These are phyloP conservation scores for Drosophila paracracens DNA, from an alignment of 2,888 invertebrate genomes.

Conservation along the genomic window DNA sequence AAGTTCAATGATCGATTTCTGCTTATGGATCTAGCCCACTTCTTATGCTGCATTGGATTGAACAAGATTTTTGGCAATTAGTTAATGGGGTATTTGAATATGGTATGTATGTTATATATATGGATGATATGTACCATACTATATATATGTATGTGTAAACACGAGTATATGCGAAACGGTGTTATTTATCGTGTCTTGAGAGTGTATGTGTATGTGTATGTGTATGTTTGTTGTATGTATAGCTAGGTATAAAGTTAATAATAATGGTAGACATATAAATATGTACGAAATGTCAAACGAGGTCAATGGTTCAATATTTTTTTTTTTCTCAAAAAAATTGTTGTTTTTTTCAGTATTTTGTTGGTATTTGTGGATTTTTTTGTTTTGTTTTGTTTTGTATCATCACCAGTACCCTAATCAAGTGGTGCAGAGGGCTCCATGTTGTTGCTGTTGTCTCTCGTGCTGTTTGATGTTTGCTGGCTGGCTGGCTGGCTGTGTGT, in stretches of 20 bases:
- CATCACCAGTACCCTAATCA: conserved; percentile 85
- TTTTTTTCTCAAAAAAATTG: conserved; percentile 15
- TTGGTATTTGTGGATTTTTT: conserved; percentile 38
- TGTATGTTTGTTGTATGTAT: conserved; percentile 17
- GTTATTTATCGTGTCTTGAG: conserved; percentile 10
- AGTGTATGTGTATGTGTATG: conserved; percentile 1
- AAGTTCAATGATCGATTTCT: neutral
- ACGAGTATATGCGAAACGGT: conserved; percentile 8
- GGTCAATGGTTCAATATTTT: conserved; percentile 50
- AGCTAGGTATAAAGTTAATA: conserved; percentile 36
- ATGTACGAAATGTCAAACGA: conserved; percentile 58
- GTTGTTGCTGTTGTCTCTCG: conserved; percentile 37
- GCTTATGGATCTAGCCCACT: neutral
- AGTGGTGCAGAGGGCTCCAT: conserved; percentile 63
- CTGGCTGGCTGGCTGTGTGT: conserved; percentile 1
- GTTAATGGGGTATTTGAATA: neutral
- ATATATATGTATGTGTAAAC: neutral
- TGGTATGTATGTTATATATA: conserved; percentile 1
- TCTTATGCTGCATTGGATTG: conserved; percentile 1
- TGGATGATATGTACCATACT: conserved; percentile 10
- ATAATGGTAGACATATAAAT: conserved; percentile 48
- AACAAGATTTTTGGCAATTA: conserved; percentile 2
- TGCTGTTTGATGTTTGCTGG: conserved; percentile 18
- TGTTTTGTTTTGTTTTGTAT: conserved; percentile 72
- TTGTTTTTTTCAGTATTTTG: conserved; percentile 33